Evolutionary conservation across 1,140 invertebrate species (phyloP), one percentile per base, ranked within the genome.

Genomic region (Piezodorus guildinii): DNA sequence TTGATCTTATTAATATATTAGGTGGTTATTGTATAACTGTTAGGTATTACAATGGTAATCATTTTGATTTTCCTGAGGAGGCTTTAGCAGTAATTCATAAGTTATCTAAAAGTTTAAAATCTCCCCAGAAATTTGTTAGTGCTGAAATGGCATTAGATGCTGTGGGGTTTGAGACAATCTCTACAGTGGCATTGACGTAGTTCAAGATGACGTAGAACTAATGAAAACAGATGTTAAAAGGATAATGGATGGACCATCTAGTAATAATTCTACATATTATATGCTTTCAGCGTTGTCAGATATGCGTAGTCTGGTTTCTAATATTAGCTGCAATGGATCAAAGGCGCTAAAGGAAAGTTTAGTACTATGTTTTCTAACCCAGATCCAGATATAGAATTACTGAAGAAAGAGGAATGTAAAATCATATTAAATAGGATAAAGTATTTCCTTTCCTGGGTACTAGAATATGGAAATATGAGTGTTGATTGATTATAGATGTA

Each of bases 41-140:
- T 34, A 75, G 85, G 19, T 84, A 84, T 71, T 87, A 85, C 68
- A 83, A 84, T 70, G 86, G 86, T 23, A 86, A 89, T 69, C 77
- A 83, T 72, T 68, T 74, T n/a, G 75, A 80, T 30, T 82, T 81
- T 69, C 66, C 79, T 10, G 68, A 75, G 5, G 85, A 88, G 73
- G 77, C 79, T 12, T 71, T 76, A 0, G 71, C 75, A 21, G 77
- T 79, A 67, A 73, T 87, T 21, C 71, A 83, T 2, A 76, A 78
- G 62, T 71, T 87, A 17, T 84, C 82, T 68, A 74, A 77, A 9
- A 83, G 81, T 69, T 73, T 89, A 6, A 78, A 77, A 58, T 71
- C 70, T 1, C 84, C 83, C 69, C 77, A 75, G 17, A 79, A 83
- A 69, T 88, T 82, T 70, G 76, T 83, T 58, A 77, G 82, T 67